Conservation (phyloP, 1,140 invertebrate species). For the Hycleus phaleratus region DNA sequence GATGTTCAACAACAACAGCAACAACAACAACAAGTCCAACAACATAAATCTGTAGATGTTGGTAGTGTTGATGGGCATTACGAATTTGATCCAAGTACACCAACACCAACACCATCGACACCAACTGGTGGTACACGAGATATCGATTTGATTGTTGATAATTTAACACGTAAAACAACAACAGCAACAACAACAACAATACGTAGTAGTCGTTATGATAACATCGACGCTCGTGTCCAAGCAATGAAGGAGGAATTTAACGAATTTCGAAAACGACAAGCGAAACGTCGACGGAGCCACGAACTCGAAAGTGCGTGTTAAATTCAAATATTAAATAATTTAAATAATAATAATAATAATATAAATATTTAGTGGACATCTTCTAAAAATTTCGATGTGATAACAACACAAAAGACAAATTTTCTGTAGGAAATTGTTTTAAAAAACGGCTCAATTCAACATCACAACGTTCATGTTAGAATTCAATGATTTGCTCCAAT, state of each 20-base stretch:
- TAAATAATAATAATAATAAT: no score
- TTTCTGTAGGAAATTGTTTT: background rate
- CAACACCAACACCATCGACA: conserved; percentile 67
- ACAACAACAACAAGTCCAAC: conserved; percentile 45
- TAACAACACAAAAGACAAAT: background rate
- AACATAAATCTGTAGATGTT: conserved; percentile 57
- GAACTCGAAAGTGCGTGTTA: conserved; percentile 72
- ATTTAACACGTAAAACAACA: conserved; percentile 40
- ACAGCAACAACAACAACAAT: conserved; percentile 37
- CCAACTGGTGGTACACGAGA: conserved; percentile 53
- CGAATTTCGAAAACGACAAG: conserved; percentile 82
- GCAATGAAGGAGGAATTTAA: conserved; percentile 95
- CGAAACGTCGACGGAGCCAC: conserved; percentile 56
- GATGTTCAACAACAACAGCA: conserved; percentile 36
- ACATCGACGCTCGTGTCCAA: conserved; percentile 83
- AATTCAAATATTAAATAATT: conserved; percentile 15
- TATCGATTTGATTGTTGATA: conserved; percentile 38
- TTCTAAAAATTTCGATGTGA: no score
- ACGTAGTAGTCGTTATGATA: conserved; percentile 54
- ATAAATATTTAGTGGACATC: no score
- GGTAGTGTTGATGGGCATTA: conserved; percentile 91
- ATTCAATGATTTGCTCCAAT: background rate
- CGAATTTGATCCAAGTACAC: conserved; percentile 78
- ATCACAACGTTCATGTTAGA: background rate
- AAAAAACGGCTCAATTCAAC: background rate